Conservation (phyloP, 2,113 vertebrate species). For the Cygnus buccinator region DNA sequence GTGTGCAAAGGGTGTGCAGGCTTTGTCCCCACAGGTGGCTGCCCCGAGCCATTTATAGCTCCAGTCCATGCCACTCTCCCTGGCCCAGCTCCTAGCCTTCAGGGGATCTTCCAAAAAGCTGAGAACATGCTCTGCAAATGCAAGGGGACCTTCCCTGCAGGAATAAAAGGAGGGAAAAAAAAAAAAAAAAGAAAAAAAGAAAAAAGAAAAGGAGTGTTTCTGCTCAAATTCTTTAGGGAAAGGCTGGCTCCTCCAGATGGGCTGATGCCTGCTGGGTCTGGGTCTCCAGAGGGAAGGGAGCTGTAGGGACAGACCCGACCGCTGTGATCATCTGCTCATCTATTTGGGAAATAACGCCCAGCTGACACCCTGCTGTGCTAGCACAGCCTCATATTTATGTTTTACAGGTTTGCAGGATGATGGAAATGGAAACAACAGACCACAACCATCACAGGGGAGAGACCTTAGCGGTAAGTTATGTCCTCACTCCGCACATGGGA, state of each 20-base stretch:
- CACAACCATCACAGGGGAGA: conserved; percentile 24
- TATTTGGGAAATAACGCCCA: background rate
- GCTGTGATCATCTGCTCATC: no score
- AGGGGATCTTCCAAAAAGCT: conserved; percentile 18
- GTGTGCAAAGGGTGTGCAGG: background rate
- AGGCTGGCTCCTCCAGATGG: background rate
- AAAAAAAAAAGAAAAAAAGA: no score
- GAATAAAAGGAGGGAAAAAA: background rate
- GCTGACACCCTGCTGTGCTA: background rate
- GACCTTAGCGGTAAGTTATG: conserved; percentile 34
- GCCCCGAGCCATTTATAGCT: conserved; percentile 63
- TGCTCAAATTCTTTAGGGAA: background rate
- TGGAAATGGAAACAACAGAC: conserved; percentile 63
- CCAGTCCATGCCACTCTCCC: background rate
- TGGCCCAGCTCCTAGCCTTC: background rate
- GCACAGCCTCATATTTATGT: background rate
- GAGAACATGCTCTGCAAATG: background rate
- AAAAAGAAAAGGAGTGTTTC: background rate
- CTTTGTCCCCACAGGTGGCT: conserved; percentile 38
- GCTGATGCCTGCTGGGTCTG: background rate
- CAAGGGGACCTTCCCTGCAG: background rate
- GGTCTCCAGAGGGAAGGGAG: background rate
- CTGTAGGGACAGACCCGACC: background rate
- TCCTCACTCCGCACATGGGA: background rate
- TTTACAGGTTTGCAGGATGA: conserved; percentile 49